Evolutionary conservation across 2,888 invertebrate genomes (phyloP), one percentile per base, ranked within the genome.

Genomic region (Lysandra coridon): DNA sequence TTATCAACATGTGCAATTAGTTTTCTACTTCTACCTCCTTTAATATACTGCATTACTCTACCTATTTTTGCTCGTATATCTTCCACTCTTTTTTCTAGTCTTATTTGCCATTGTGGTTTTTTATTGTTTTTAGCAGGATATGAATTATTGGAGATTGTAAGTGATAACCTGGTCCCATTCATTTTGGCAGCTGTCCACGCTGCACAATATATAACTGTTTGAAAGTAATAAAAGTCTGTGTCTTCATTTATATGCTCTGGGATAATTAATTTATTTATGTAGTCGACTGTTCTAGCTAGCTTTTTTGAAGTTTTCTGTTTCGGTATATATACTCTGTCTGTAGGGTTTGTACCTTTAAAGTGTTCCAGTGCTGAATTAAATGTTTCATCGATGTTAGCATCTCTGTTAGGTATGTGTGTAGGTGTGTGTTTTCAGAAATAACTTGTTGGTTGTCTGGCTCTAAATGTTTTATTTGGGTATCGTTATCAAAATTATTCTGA

Each of bases 241-340:
- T 80, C 62, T 49, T 23, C 30, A 23, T 30, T 77, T 1, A 79
- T 57, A 3, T 62, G 17, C 17, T 79, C 40, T 17, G 79, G 79
- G 4, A 81, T 10, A 17, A 81, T 73, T 40, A 33, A 44, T 37
- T 33, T 78, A 79, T 81, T 78, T 6, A 80, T 75, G 40, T 69
- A 80, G n/a, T 79, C 12, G 0, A 79, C 73, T 4, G 77, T 76
- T 17, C 0, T 37, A 30, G 37, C 23, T 14, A 81, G 33, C 14
- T 80, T 78, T 64, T 62, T 79, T 10, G 77, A 75, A 0, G 77
- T 14, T 79, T 80, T 80, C 73, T 79, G 80, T 64, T 79, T 81
- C 1, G 80, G 80, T 53, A 81, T 77, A 64, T 73, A 80, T 1
- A n/a, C 37, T 44, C 80, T 53, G 60, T 23, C 14, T n/a, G 79